Conservation (phyloP, 2,113 vertebrate species). For the Nothocercus nigrocapillus region DNA sequence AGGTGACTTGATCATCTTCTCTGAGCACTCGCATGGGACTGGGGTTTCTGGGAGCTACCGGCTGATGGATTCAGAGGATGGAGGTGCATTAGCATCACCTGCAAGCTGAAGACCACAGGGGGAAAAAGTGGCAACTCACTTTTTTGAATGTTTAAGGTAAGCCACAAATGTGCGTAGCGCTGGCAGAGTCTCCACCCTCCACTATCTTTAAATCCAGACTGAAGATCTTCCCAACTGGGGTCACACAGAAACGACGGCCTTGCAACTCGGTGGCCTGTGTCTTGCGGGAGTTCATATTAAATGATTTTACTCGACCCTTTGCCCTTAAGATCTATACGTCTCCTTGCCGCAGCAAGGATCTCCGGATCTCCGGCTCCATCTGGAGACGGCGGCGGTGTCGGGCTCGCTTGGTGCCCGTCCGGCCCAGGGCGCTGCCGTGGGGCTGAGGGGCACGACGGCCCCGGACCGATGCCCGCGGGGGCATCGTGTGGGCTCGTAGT, state of each 20-base stretch:
- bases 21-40: neutral
- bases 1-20: slow-evolving; percentile 24
- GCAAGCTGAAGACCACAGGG: neutral
- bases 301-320: slow-evolving; percentile 10
- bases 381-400: neutral
- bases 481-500: slow-evolving; percentile 54
- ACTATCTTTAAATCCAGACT: neutral
- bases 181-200: neutral
- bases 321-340: neutral
- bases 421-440: too few species aligned
- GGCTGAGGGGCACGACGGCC: too few species aligned
- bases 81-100: neutral
- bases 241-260: neutral
- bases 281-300: slow-evolving; percentile 1
- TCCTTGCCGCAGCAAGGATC: neutral
- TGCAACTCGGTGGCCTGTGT: neutral
- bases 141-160: neutral
- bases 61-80: neutral
- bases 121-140: neutral
- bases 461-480: too few species aligned
- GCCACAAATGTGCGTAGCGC: neutral
- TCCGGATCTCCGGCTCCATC: too few species aligned
- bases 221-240: neutral
- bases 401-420: rapidly evolving
- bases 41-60: neutral